Conservation (phyloP, 1,140 invertebrate species). For the Bombus affinis region DNA sequence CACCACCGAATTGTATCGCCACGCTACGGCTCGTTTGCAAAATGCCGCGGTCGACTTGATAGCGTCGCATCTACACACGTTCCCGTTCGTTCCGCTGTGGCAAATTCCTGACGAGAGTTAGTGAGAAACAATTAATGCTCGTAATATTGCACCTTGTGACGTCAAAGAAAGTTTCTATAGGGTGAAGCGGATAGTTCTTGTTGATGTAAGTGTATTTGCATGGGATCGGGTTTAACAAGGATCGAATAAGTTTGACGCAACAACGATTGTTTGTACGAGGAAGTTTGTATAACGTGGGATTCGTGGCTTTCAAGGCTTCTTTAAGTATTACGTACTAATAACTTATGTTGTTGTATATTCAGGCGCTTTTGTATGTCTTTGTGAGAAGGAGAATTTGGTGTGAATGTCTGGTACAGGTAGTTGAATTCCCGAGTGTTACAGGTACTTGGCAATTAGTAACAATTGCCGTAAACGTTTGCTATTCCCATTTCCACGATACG, state of each 20-base stretch:
- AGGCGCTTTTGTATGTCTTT: too few species aligned
- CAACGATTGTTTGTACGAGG: too few species aligned
- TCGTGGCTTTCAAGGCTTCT: not conserved
- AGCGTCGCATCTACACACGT: constrained; percentile 9
- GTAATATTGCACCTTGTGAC: too few species aligned
- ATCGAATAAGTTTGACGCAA: too few species aligned
- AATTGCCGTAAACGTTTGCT: too few species aligned
- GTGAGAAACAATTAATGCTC: not conserved
- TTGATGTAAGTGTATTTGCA: not conserved
- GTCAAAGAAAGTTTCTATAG: too few species aligned
- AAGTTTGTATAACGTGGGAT: not conserved
- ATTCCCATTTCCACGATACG: too few species aligned
- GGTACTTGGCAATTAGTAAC: too few species aligned
- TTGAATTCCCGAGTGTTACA: too few species aligned
- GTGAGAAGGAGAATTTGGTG: too few species aligned
- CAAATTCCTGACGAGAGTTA: not conserved
- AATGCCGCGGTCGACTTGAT: constrained; percentile 28
- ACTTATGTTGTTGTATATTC: not conserved
- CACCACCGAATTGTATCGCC: constrained; percentile 2
- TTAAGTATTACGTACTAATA: not conserved
- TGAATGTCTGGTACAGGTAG: too few species aligned
- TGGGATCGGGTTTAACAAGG: not conserved
- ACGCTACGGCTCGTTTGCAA: constrained; percentile 41
- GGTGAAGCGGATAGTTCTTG: not conserved
- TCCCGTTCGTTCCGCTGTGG: not conserved